Evolutionary conservation across 2,113 vertebrate genomes (phyloP), one percentile per base, ranked within the genome.

Genomic region (Scolopax mira): DNA sequence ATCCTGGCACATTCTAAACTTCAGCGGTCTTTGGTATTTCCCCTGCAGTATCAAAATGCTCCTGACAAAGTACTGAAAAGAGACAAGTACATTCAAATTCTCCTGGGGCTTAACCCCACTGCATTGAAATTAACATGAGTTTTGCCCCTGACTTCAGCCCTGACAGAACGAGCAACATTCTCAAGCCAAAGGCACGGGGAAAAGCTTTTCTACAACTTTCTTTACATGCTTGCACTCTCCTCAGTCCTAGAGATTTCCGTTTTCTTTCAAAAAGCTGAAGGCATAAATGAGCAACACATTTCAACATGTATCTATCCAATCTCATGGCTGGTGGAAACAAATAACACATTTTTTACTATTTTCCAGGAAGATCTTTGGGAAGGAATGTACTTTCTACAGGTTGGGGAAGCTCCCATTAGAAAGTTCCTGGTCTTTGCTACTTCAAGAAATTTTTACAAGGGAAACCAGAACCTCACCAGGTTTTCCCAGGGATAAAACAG

Each of bases 131-230:
- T 64, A 30, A 48, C 66, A 3, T 37, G 66, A 94, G 64, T 90
- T 96, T 89, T 94, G 91, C 94, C 93, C 91, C 85, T 84, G 84
- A 94, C 96, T 96, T 96, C 81, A 96, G 89, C 75, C 75, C 88
- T 96, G 69, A 93, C 82, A 95, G 89, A 95, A 66, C 11, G 1
- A 88, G 85, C 37, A 87, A 89, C 83, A 52, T 52, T 69, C 86
- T 57, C 17, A 23, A 67, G 80, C 89, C 89, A 85, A 84, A 92
- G 25, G 22, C 48, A 52, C 27, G n/a, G 74, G n/a, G 66, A 27
- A 94, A 96, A 81, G 52, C 78, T 95, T 94, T 96, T 69, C 92
- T 88, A 24, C 52, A 65, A 49, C 57, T 66, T 73, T 44, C 54
- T 95, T 83, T 88, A 83, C 54, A 55, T 1, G 9, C 21, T 83